Base-by-base conservation (phyloP, 2,797 vertebrate genomes). In the Centroberyx gerrardi region DNA sequence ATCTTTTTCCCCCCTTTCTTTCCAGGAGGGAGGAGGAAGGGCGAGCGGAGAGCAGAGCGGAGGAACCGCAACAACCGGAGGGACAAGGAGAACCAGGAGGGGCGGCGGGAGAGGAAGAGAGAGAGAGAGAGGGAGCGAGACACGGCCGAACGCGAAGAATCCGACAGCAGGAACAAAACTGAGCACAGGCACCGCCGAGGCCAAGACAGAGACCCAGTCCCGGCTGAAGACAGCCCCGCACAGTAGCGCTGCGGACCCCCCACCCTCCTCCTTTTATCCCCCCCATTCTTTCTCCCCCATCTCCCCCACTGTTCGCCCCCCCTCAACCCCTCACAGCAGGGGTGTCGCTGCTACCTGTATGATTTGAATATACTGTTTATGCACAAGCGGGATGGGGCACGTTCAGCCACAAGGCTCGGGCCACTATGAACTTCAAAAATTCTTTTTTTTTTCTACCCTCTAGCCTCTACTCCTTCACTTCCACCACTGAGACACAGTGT, bases 281-380 rank as follows among this genome's bases (percentile, higher is more conserved):
- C 74, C 80, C 51, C 74, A 61, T 82, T 78, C 65, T 80, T 72
- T 68, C 65, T 67, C 59, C 73, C 79, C 79, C 83, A 80, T 72
- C 74, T 14, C 18, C 75, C 83, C 88, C 73, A 84, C 81, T 81
- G 74, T 83, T 81, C 68, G 76, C 72, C 90, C 88, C 88, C 91
- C 89, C 83, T 89, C 74, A 78, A 76, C 90, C 93, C 91, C 93
- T 87, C 74, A 69, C 74, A 75, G 80, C 78, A 88, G 93, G 95
- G 95, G 95, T 95, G 94, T 94, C 97, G 98, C 97, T 99, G 98
- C 98, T 99, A 98, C 92, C 92, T 95, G 93, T 94, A 93, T 90
- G 92, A 94, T 93, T 95, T 94, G 90, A 94, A 89, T 90, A 92
- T 88, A 93, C 93, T 94, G 89, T 95, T 94, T 86, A 93, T 94